Conservation (phyloP, 2,113 vertebrate genomes). For the Etheostoma spectabile region DNA sequence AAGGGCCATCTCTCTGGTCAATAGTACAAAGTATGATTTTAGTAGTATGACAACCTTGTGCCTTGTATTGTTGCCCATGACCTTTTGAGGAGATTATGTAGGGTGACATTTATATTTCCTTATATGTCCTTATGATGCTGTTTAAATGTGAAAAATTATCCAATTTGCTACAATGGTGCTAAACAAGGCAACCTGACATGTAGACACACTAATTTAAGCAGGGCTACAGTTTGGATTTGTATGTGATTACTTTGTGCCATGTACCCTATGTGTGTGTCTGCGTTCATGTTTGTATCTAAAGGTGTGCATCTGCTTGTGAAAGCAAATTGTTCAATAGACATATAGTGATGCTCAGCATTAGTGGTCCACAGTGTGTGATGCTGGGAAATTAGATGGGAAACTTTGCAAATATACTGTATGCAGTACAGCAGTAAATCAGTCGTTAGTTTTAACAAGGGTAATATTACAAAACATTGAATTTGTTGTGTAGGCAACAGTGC, state of each 20-base stretch:
- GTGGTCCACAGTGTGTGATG: constrained; percentile 2
- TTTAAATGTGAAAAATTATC: background rate
- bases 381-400: background rate
- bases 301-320: too few species aligned
- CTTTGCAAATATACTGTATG: background rate
- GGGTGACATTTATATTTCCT: background rate
- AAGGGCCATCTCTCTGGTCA: background rate
- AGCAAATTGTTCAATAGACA: background rate
- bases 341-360: background rate
- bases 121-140: background rate
- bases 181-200: background rate
- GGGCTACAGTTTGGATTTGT: background rate
- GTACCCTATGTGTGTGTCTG: too few species aligned
- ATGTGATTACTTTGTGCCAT: background rate
- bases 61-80: background rate
- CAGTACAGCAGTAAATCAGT: background rate
- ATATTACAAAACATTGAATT: constrained; percentile 7
- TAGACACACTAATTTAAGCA: background rate
- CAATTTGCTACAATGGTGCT: background rate
- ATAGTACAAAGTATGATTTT: too few species aligned
- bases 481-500: background rate
- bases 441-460: constrained; percentile 5
- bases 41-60: too few species aligned
- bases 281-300: background rate
- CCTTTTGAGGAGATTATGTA: background rate